Evolutionary conservation across 2,888 invertebrate species (phyloP).

Genomic region (Tenthredo mesomela): DNA sequence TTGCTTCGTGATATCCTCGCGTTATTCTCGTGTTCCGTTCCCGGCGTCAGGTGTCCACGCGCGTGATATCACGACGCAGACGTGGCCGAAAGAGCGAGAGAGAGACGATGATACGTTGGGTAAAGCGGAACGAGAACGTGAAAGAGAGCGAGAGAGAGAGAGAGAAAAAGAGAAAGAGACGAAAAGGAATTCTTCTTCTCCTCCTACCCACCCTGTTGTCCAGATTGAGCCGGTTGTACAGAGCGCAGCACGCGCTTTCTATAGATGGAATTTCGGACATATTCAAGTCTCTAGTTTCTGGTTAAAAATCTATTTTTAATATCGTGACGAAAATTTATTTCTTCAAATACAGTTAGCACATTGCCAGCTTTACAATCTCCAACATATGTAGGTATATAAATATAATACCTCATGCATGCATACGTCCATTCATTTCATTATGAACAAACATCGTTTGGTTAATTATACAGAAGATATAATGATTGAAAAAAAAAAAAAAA

Average conservation of each 20-base stretch:
- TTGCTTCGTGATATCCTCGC: not conserved
- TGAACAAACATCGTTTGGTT: not conserved
- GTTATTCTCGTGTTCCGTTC: not conserved
- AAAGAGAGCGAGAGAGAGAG: not conserved
- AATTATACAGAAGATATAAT: not conserved
- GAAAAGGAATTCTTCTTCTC: not conserved
- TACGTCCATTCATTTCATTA: not conserved
- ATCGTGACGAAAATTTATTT: slow-evolving; percentile 15
- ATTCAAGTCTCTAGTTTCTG: slow-evolving; percentile 17
- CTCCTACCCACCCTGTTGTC: not conserved
- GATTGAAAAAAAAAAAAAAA: not conserved
- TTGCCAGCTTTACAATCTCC: not conserved
- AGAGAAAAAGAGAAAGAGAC: slow-evolving; percentile 3
- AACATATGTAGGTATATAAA: not conserved
- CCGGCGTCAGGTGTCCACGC: slow-evolving; percentile 32
- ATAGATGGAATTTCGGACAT: slow-evolving; percentile 48
- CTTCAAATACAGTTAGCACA: not conserved
- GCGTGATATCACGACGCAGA: slow-evolving; percentile 12
- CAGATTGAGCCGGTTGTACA: slow-evolving; percentile 22
- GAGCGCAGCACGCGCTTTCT: slow-evolving; percentile 43
- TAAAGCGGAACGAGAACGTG: slow-evolving; percentile 1
- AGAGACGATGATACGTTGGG: not conserved
- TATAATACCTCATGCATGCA: not conserved
- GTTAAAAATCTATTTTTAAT: slow-evolving; percentile 41
- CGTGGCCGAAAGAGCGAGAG: not conserved